Evolutionary conservation across 2,888 invertebrate genomes (phyloP).

Genomic region (Watsonalla binaria): DNA sequence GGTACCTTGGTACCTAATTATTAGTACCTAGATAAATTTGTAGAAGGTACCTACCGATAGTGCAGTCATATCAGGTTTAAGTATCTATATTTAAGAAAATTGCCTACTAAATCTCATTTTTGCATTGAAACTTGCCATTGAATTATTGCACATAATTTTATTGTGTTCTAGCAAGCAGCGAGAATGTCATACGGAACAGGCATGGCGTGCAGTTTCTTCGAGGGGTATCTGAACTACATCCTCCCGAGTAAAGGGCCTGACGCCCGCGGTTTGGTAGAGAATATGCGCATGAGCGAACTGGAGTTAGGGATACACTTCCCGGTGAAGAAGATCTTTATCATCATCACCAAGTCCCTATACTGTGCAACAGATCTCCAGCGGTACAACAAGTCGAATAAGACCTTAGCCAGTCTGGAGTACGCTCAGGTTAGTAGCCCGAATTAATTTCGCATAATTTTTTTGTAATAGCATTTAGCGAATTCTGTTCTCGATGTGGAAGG

Average conservation of each 20-base stretch:
- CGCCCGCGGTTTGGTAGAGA: constrained; percentile 52
- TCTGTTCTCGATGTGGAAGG: no score
- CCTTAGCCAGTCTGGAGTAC: constrained; percentile 47
- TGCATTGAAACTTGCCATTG: no score
- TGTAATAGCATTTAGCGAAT: no score
- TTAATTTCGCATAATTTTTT: no score
- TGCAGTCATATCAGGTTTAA: no score
- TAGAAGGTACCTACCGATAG: no score
- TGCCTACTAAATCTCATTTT: no score
- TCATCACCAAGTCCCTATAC: constrained; percentile 74
- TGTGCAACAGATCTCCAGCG: constrained; percentile 68
- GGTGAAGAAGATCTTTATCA: constrained; percentile 75
- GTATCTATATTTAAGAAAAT: no score
- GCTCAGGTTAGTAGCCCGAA: constrained; percentile 36
- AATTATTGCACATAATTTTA: neutral
- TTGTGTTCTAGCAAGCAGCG: constrained; percentile 8
- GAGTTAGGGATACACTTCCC: constrained; percentile 68
- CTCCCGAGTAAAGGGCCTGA: constrained; percentile 66
- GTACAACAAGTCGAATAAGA: constrained; percentile 24
- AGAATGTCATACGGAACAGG: constrained; percentile 79
- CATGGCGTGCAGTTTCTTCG: constrained; percentile 82
- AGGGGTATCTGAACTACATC: constrained; percentile 80
- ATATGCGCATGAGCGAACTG: constrained; percentile 57
- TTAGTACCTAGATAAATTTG: no score
- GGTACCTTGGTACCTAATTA: no score